Evolutionary conservation across 2,113 vertebrate species (phyloP).

Genomic region (Bos taurus): ARS-UCD2.0 NC_037340.1:76710001-76710500

Average conservation of each 20-base stretch:
- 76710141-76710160: not conserved
- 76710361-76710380: not conserved
- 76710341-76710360: not conserved
- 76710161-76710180: not conserved
- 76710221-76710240: not conserved
- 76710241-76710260: not conserved
- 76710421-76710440: not conserved
- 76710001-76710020: not conserved
- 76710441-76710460: not conserved
- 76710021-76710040: not conserved
- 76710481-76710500: no score
- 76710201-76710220: not conserved
- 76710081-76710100: not conserved
- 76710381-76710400: not conserved
- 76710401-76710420: not conserved
- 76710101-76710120: not conserved
- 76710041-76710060: not conserved
- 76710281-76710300: not conserved
- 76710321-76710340: not conserved
- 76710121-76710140: not conserved
- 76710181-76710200: not conserved
- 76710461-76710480: not conserved
- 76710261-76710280: not conserved
- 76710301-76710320: not conserved
- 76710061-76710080: not conserved